These are phyloP conservation scores for Silurus aristotelis DNA, from an alignment of 2,797 vertebrate species.

Conservation along the genomic window DNA sequence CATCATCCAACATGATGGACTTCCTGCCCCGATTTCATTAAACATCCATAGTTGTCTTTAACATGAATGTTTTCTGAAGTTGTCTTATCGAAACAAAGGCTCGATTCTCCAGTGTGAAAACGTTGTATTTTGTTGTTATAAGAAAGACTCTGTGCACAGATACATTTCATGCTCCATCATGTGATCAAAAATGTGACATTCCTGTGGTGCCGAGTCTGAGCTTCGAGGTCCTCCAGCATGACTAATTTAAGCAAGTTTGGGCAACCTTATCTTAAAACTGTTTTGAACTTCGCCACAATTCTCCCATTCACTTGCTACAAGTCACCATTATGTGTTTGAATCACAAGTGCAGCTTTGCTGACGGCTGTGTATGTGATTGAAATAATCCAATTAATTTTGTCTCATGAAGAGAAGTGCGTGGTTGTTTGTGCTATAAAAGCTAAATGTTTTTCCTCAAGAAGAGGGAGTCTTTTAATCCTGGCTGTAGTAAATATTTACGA, in stretches of 20 bases:
- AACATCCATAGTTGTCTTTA: constrained; percentile 74
- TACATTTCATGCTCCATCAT: constrained; percentile 91
- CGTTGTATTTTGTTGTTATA: constrained; percentile 83
- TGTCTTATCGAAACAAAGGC: constrained; percentile 76
- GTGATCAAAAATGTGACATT: constrained; percentile 96
- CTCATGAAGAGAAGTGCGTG: constrained; percentile 65
- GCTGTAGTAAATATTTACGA: constrained; percentile 24
- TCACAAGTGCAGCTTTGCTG: constrained; percentile 80
- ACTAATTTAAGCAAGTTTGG: constrained; percentile 93
- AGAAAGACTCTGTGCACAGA: constrained; percentile 83
- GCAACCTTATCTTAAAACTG: constrained; percentile 86
- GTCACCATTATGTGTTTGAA: constrained; percentile 75
- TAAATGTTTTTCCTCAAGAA: constrained; percentile 71
- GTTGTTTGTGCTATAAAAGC: constrained; percentile 77
- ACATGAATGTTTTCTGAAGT: constrained; percentile 91
- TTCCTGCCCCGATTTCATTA: constrained; percentile 71
- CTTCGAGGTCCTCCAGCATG: constrained; percentile 77
- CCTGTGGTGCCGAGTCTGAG: constrained; percentile 76
- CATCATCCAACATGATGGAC: constrained; percentile 63
- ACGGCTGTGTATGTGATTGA: constrained; percentile 76
- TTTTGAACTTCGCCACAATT: constrained; percentile 71
- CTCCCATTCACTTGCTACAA: constrained; percentile 76
- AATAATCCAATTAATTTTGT: constrained; percentile 80
- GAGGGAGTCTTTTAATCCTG: constrained; percentile 37
- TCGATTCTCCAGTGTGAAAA: constrained; percentile 73